Conservation (phyloP, 2,113 vertebrate species). For the Seriola dumerili region DNA sequence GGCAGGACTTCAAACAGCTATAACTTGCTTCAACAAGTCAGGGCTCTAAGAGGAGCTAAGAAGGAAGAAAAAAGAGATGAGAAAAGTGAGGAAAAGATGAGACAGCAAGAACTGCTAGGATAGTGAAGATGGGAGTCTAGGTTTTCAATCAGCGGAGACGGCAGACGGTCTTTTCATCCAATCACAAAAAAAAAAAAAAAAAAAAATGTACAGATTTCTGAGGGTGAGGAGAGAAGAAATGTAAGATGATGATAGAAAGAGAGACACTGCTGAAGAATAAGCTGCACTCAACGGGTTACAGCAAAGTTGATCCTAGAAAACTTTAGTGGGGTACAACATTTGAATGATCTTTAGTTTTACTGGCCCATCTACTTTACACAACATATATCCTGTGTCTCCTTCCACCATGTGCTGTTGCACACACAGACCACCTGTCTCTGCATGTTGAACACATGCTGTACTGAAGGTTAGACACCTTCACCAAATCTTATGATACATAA, state of each 20-base stretch:
- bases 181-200: not conserved
- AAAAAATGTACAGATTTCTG: slow-evolving; percentile 20
- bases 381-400: not conserved
- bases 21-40: slow-evolving; percentile 62
- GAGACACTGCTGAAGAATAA: not conserved
- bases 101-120: not conserved
- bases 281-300: not conserved
- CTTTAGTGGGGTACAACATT: not conserved
- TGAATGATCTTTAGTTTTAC: not conserved
- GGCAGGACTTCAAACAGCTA: slow-evolving; percentile 74
- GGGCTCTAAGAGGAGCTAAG: slow-evolving; percentile 30
- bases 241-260: not conserved
- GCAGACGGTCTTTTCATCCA: slow-evolving; percentile 3
- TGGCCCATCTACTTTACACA: not conserved
- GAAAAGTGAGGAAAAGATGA: slow-evolving; percentile 23
- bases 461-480: not conserved
- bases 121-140: not conserved
- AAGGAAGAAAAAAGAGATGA: slow-evolving; percentile 3
- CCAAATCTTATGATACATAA: not conserved
- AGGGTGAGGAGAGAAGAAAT: not conserved
- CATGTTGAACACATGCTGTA: not conserved
- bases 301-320: not conserved
- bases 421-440: not conserved
- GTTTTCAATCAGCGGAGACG: slow-evolving; percentile 1
- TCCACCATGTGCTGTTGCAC: not conserved